Conservation (phyloP, 1,140 invertebrate genomes). For the Triops cancriformis region DNA sequence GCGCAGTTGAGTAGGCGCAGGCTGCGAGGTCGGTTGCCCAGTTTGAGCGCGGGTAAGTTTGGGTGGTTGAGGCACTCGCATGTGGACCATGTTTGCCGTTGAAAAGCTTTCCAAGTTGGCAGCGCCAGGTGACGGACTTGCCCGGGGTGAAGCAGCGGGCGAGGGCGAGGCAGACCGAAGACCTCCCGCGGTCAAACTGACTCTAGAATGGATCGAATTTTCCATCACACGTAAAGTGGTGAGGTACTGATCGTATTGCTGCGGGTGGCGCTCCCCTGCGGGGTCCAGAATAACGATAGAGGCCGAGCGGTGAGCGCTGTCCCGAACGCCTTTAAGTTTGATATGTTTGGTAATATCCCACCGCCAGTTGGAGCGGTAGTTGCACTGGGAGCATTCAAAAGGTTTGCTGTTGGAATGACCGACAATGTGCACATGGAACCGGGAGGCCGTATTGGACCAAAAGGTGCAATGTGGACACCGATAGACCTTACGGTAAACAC, state of each 20-base stretch:
- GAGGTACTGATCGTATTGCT: conserved; percentile 82
- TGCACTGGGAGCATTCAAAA: conserved; percentile 88
- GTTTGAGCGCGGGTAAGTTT: neutral
- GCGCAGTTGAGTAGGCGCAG: neutral
- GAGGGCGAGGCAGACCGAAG: conserved; percentile 4
- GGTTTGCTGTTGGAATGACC: conserved; percentile 86
- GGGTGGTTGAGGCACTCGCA: neutral
- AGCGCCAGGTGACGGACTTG: conserved; percentile 12
- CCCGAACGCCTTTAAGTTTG: conserved; percentile 71
- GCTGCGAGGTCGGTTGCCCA: neutral
- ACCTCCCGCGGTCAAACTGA: neutral
- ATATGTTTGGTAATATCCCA: conserved; percentile 96
- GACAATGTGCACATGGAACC: conserved; percentile 86
- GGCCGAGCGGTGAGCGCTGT: conserved; percentile 57
- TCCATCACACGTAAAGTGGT: conserved; percentile 53
- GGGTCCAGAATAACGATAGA: conserved; percentile 83
- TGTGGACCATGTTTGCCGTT: neutral
- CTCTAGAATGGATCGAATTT: neutral
- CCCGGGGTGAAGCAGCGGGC: conserved; percentile 7
- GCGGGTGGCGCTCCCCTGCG: conserved; percentile 79
- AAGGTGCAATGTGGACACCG: conserved; percentile 83
- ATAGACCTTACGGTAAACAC: conserved; percentile 56
- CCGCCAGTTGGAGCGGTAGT: conserved; percentile 58
- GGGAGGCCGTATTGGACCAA: conserved; percentile 77
- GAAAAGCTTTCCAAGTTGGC: neutral